These are phyloP conservation scores for Trematomus bernacchii DNA, from an alignment of 2,797 vertebrate species.

Conservation along the genomic window DNA sequence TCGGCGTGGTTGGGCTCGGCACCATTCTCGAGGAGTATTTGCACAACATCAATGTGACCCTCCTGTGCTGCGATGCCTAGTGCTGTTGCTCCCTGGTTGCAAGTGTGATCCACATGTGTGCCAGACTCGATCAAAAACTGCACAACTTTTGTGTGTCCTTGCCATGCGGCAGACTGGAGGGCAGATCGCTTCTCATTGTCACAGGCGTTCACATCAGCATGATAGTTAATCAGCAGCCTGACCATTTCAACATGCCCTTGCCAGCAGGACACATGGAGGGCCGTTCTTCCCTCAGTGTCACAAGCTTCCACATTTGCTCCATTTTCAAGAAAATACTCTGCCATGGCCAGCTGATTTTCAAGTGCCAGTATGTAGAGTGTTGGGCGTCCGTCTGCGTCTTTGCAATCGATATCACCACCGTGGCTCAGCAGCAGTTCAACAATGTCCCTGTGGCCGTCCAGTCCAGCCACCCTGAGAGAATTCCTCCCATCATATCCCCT, in stretches of 20 bases:
- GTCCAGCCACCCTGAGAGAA: constrained; percentile 92
- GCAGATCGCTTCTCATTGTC: constrained; percentile 98
- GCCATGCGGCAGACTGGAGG: constrained; percentile 97
- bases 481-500: constrained; percentile 97
- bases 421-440: constrained; percentile 95
- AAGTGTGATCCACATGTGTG: constrained; percentile 94
- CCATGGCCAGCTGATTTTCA: constrained; percentile 97
- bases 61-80: constrained; percentile 99
- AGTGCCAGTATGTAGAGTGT: constrained; percentile 97
- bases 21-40: constrained; percentile 93
- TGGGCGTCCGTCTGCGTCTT: constrained; percentile 96
- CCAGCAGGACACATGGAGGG: constrained; percentile 99
- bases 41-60: constrained; percentile 96
- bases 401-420: constrained; percentile 92
- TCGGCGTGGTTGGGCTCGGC: constrained; percentile 98
- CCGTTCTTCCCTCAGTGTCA: constrained; percentile 95
- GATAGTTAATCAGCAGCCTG: constrained; percentile 91
- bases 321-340: constrained; percentile 96
- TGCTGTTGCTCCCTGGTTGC: constrained; percentile 98
- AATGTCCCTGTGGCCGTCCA: constrained; percentile 96
- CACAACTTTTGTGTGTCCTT: constrained; percentile 95
- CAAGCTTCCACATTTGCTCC: constrained; percentile 95
- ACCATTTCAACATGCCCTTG: constrained; percentile 98
- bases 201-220: constrained; percentile 93
- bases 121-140: constrained; percentile 93